phyloP scores from a whole-genome alignment of 2,113 vertebrate species.

The Cochlearius cochlearius region DNA sequence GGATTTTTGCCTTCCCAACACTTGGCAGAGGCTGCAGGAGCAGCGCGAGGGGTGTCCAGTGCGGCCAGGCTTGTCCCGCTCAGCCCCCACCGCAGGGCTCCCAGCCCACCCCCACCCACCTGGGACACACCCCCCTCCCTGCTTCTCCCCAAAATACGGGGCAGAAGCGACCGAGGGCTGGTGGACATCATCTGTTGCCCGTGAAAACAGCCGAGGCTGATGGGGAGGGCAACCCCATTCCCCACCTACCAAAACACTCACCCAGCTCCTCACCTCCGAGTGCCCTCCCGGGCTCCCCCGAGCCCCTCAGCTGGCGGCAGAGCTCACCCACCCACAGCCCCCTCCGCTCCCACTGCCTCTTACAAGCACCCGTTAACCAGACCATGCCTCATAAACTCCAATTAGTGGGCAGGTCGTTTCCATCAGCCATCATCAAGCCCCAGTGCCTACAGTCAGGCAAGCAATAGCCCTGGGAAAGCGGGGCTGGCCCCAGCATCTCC shows the following conservation, averaged over 20 bases:
- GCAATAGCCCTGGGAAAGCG: fast-evolving
- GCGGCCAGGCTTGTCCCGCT: fast-evolving
- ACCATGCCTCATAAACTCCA: background rate
- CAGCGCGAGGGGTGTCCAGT: fast-evolving
- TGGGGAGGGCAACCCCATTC: fast-evolving
- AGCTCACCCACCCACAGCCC: background rate
- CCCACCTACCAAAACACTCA: background rate
- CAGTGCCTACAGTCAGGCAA: fast-evolving
- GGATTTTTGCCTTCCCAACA: background rate
- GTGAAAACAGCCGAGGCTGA: background rate
- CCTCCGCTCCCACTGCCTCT: background rate
- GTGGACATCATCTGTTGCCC: background rate
- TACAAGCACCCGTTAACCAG: background rate
- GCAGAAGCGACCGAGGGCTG: fast-evolving
- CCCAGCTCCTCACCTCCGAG: fast-evolving
- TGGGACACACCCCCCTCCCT: background rate
- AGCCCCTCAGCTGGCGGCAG: fast-evolving
- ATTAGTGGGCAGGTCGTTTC: background rate
- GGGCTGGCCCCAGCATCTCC: background rate
- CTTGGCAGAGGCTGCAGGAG: background rate
- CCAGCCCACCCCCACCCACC: background rate
- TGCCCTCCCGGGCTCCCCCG: fast-evolving
- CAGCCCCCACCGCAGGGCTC: background rate
- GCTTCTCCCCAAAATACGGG: background rate
- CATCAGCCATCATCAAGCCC: background rate